Evolutionary conservation across 2,113 vertebrate genomes (phyloP).

Genomic region (Onychorhynchus coronatus): DNA sequence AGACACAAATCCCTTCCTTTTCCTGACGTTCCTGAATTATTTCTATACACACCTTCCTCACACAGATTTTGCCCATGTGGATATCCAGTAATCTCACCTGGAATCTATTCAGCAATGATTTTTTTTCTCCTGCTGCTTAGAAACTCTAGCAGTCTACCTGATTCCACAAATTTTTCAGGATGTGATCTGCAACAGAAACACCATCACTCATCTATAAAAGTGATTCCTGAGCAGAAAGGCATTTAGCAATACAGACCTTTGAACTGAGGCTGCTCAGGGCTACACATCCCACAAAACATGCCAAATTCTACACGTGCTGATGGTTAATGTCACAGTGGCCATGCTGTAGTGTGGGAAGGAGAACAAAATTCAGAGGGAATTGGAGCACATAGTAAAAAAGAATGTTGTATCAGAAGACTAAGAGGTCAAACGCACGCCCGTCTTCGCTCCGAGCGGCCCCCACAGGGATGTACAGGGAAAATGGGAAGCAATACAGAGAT

Average conservation of each 20-base stretch:
- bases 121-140: not conserved
- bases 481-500: not conserved
- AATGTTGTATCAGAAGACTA: not conserved
- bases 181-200: not conserved
- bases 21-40: not conserved
- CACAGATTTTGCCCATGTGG: not conserved
- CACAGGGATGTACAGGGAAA: not conserved
- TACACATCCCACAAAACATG: not conserved
- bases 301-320: not conserved
- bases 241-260: not conserved
- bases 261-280: not conserved
- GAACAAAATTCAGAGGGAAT: not conserved
- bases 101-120: not conserved
- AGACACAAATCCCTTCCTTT: not conserved
- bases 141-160: not conserved
- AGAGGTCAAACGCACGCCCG: fast-evolving
- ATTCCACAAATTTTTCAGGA: not conserved
- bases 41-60: not conserved
- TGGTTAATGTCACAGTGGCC: not conserved
- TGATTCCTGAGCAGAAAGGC: not conserved
- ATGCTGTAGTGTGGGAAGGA: not conserved
- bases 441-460: not conserved
- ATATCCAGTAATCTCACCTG: not conserved
- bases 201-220: not conserved
- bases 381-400: fast-evolving